These are phyloP conservation scores for Girardia tigrina DNA, from an alignment of 2,888 invertebrate genomes.

Conservation along the genomic window DNA sequence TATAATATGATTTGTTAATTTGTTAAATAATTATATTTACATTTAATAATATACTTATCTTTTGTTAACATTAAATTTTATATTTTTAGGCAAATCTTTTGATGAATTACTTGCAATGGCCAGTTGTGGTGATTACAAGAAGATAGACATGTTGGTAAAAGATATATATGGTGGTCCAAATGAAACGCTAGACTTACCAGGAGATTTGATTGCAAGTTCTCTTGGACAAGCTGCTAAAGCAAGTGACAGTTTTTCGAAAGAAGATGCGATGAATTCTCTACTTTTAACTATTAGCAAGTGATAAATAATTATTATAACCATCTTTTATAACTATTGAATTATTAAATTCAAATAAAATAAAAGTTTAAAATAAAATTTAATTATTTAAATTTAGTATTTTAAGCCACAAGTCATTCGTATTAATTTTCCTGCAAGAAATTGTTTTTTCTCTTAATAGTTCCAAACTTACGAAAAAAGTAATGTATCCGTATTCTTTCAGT, in stretches of 20 bases:
- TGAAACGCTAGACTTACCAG: slow-evolving; percentile 55
- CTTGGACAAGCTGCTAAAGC: slow-evolving; percentile 57
- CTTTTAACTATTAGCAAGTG: slow-evolving; percentile 33
- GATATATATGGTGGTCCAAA: slow-evolving; percentile 61
- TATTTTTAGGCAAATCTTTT: slow-evolving; percentile 53
- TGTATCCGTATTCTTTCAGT: too few species aligned
- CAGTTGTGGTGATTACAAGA: slow-evolving; percentile 59
- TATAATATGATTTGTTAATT: too few species aligned
- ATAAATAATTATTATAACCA: too few species aligned
- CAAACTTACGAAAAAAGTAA: too few species aligned
- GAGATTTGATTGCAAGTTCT: slow-evolving; percentile 59
- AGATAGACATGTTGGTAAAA: slow-evolving; percentile 59
- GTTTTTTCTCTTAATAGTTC: too few species aligned
- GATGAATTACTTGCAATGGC: slow-evolving; percentile 59
- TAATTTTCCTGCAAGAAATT: too few species aligned
- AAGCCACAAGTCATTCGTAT: too few species aligned
- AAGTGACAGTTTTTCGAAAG: slow-evolving; percentile 38
- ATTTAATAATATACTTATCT: too few species aligned
- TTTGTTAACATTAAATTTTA: neutral
- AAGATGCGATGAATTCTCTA: slow-evolving; percentile 30
- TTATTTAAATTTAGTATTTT: too few species aligned
- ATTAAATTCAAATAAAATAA: neutral
- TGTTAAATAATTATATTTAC: too few species aligned
- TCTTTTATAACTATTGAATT: too few species aligned
- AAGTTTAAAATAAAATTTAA: neutral